These are phyloP conservation scores for Drosophila trapezifrons DNA, from an alignment of 1,140 invertebrate genomes.

Conservation along the genomic window DNA sequence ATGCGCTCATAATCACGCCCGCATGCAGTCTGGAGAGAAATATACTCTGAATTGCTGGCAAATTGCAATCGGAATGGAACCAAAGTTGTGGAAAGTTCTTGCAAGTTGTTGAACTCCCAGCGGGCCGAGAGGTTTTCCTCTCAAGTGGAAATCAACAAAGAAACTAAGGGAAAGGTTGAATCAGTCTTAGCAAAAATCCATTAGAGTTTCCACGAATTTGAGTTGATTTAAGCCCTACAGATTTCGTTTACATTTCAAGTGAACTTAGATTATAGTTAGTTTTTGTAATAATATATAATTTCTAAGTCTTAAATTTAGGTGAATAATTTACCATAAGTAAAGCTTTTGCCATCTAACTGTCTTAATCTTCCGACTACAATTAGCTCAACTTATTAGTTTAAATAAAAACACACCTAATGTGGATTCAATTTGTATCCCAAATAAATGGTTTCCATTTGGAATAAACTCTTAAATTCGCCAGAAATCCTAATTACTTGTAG, in stretches of 20 bases:
- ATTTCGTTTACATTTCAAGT: not conserved
- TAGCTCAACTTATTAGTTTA: not conserved
- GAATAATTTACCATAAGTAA: too few relatives aligned
- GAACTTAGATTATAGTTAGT: too few relatives aligned
- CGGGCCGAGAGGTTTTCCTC: not conserved
- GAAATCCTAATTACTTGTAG: slow-evolving; percentile 9
- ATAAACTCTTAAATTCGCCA: not conserved
- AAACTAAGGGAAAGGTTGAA: not conserved
- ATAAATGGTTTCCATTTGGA: too few relatives aligned
- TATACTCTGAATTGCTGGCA: slow-evolving; percentile 41
- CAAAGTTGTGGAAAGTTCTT: slow-evolving; percentile 35
- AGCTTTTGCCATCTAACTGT: too few relatives aligned
- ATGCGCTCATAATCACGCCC: slow-evolving; percentile 46
- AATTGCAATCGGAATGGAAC: slow-evolving; percentile 36
- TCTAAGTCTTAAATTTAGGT: too few relatives aligned
- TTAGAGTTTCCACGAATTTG: not conserved
- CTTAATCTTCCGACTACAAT: too few relatives aligned
- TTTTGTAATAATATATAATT: too few relatives aligned
- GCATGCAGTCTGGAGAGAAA: slow-evolving; percentile 25
- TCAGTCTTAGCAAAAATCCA: not conserved
- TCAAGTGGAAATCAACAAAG: slow-evolving; percentile 7
- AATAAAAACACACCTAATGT: too few relatives aligned
- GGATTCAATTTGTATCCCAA: too few relatives aligned
- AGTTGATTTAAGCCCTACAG: not conserved
- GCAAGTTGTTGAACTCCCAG: slow-evolving; percentile 39